phyloP scores from a whole-genome alignment of 2,888 invertebrate species.

The Saturnia japonica region DNA sequence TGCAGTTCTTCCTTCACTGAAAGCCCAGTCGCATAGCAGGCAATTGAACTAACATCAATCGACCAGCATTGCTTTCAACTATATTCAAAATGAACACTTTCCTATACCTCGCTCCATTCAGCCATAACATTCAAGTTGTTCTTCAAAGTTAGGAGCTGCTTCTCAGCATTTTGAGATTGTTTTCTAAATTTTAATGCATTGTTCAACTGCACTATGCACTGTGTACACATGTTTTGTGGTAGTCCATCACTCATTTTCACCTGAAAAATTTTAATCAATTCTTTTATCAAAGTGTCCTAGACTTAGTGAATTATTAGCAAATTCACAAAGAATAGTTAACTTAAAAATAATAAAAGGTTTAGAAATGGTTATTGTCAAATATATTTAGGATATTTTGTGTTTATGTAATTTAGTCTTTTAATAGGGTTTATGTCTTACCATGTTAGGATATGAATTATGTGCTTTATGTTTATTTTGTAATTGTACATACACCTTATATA shows the following conservation, averaged over 20 bases:
- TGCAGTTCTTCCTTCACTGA: too few relatives aligned
- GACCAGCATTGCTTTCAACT: neutral
- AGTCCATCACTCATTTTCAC: conserved; percentile 44
- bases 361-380: too few relatives aligned
- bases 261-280: conserved; percentile 35
- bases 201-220: conserved; percentile 39
- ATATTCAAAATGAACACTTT: neutral
- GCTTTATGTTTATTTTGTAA: too few relatives aligned
- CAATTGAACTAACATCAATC: neutral
- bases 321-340: neutral
- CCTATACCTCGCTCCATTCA: neutral
- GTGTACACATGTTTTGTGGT: conserved; percentile 51
- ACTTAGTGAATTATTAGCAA: neutral
- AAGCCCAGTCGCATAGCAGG: neutral
- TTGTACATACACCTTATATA: too few relatives aligned
- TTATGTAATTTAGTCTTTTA: too few relatives aligned
- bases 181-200: conserved; percentile 45
- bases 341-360: neutral
- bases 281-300: neutral
- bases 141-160: conserved; percentile 28
- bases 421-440: too few relatives aligned
- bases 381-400: too few relatives aligned
- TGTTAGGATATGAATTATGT: too few relatives aligned
- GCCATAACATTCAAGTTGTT: neutral
- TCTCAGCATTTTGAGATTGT: conserved; percentile 44